Evolutionary conservation across 2,113 vertebrate genomes (phyloP), one percentile per base, ranked within the genome.

Genomic region (Callocephalon fimbriatum): DNA sequence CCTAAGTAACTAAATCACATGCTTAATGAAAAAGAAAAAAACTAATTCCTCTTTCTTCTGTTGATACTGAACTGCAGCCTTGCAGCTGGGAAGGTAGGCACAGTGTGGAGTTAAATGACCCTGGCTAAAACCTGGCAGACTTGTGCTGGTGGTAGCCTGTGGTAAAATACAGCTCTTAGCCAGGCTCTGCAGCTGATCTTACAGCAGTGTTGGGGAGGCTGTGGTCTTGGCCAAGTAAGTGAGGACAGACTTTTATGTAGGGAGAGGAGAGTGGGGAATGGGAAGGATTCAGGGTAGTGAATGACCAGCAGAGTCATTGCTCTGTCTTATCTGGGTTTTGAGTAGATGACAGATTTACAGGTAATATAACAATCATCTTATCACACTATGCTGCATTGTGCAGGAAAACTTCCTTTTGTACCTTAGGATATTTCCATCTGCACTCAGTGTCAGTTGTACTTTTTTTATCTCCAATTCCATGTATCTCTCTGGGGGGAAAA

Each of bases 381-480:
- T 58, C 54, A 37, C 18, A 2, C 45, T 38, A 4, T 6, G 59
- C 31, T 67, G 37, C 10, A 12, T 22, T 18, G 15, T 35, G 23
- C 32, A 54, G 44, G 22, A 76, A 85, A n/a, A 40, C 18, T 59
- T 67, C 40, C 26, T 83, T 59, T 74, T 35, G 47, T 50, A 15
- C 17, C 4, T 81, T 38, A 58, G 25, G 37, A 19, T 75, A 29
- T 35, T 63, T 82, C 23, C 3, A n/a, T 5, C 32, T 54, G 38
- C 25, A 29, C 18, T 66, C 15, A 7, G 6, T 15, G 12, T 50
- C 38, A 45, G 7, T 63, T 84, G 12, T 63, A 42, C 29, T 6
- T 63, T 74, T 74, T 71, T 7, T 13, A 18, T 31, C 7, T 67
- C 35, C n/a, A 59, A 17, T 12, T 17, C 5, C 0, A 0, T 7